Conservation (phyloP, 2,888 invertebrate genomes). For the Volucella zonaria region DNA sequence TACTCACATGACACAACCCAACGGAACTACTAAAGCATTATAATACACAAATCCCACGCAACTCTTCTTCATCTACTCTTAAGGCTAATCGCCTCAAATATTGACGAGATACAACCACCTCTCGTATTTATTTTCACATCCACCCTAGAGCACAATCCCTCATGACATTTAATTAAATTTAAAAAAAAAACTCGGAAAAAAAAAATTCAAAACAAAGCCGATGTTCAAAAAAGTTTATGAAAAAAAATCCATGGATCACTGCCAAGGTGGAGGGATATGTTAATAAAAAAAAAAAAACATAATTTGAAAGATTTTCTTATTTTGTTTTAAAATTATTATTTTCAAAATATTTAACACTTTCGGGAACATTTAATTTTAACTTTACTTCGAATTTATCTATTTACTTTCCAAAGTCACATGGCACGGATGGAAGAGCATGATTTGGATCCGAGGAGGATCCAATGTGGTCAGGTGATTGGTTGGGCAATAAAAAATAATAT, state of each 20-base stretch:
- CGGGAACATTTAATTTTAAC: not conserved
- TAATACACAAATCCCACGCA: too few relatives aligned
- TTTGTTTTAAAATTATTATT: not conserved
- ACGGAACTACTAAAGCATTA: too few relatives aligned
- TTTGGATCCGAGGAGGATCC: not conserved
- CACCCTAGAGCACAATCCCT: too few relatives aligned
- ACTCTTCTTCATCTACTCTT: too few relatives aligned
- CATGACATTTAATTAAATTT: too few relatives aligned
- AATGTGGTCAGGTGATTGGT: constrained; percentile 16
- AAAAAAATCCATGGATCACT: constrained; percentile 16
- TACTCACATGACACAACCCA: too few relatives aligned
- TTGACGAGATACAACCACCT: too few relatives aligned
- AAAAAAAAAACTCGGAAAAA: too few relatives aligned
- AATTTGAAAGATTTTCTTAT: not conserved
- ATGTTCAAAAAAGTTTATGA: not conserved
- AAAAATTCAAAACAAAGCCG: not conserved
- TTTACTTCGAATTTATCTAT: not conserved
- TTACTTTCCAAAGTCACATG: constrained; percentile 20
- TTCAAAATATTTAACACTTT: not conserved
- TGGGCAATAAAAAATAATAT: too few relatives aligned
- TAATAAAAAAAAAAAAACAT: constrained; percentile 1
- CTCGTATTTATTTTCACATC: too few relatives aligned
- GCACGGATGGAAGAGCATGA: constrained; percentile 17
- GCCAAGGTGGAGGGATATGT: constrained; percentile 14
- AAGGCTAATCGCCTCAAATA: too few relatives aligned